A percentile compares a stretch with the other conserved stretches of the same genome.
Conservation (phyloP, 1,140 invertebrate species). For the Drosophila erecta region DNA sequence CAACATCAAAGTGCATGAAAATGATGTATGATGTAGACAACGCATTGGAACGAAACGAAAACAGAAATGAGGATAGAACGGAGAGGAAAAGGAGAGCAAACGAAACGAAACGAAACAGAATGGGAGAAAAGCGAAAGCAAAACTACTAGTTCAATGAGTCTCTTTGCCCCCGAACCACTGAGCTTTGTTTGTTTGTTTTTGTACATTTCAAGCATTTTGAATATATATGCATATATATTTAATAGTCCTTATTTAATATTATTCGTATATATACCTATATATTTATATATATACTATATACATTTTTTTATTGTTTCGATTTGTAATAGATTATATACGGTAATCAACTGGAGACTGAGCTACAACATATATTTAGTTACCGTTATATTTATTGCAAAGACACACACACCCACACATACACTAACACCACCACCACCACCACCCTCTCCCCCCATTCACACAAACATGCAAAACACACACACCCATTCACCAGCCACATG, state of each 20-base stretch:
- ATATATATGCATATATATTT: slow-evolving; percentile 49
- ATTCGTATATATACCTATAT: slow-evolving; percentile 41
- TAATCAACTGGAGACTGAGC: slow-evolving; percentile 84
- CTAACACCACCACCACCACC: slow-evolving; percentile 8
- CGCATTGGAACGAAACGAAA: slow-evolving; percentile 47
- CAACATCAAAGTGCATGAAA: slow-evolving; percentile 36
- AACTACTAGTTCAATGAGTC: slow-evolving; percentile 6
- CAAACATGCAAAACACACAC: slow-evolving; percentile 43
- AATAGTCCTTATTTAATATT: slow-evolving; percentile 50
- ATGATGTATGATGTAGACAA: slow-evolving; percentile 44
- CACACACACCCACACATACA: slow-evolving; percentile 17
- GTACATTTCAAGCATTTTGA: slow-evolving; percentile 55
- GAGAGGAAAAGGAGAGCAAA: slow-evolving; percentile 23
- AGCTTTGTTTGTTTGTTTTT: slow-evolving; percentile 56
- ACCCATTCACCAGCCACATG: slow-evolving; percentile 8
- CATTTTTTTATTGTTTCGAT: slow-evolving; percentile 60
- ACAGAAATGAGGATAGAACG: slow-evolving; percentile 28
- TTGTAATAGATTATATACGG: slow-evolving; percentile 72
- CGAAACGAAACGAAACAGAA: slow-evolving; percentile 13
- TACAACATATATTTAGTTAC: slow-evolving; percentile 84
- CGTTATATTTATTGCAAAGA: slow-evolving; percentile 78
- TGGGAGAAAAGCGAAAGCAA: slow-evolving; percentile 16
- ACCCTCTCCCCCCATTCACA: too few relatives aligned
- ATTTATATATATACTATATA: slow-evolving; percentile 37
- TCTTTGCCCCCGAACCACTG: slow-evolving; percentile 20